phyloP scores from a whole-genome alignment of 2,888 invertebrate genomes.

The Meandrusa payeni region DNA sequence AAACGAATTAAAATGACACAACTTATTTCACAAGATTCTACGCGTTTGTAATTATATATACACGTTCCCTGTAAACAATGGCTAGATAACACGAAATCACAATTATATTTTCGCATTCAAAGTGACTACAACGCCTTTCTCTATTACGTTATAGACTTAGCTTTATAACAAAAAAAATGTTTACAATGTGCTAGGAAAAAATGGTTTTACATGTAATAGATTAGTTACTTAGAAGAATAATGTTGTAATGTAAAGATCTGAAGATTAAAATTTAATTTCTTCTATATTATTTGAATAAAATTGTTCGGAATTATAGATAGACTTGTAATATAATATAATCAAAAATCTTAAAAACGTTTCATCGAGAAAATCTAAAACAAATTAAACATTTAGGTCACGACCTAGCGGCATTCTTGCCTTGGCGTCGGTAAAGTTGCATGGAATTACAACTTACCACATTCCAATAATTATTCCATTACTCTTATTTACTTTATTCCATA shows the following conservation, averaged over 20 bases:
- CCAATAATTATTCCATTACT: constrained; percentile 38
- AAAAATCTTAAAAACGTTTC: too few relatives aligned
- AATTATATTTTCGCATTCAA: constrained; percentile 21
- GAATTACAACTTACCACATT: constrained; percentile 41
- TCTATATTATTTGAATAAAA: too few relatives aligned
- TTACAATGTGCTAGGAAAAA: too few relatives aligned
- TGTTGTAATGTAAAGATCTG: too few relatives aligned
- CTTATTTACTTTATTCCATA: constrained; percentile 25
- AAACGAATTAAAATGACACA: constrained; percentile 8
- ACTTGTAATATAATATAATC: too few relatives aligned
- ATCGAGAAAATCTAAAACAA: constrained; percentile 22
- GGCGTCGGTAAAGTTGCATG: constrained; percentile 32
- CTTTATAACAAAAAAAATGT: too few relatives aligned
- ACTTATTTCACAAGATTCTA: constrained; percentile 15
- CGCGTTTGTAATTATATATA: constrained; percentile 8
- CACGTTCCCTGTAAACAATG: constrained; percentile 16
- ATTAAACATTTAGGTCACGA: constrained; percentile 36
- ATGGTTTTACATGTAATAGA: too few relatives aligned
- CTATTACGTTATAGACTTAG: constrained; percentile 8
- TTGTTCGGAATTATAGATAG: too few relatives aligned
- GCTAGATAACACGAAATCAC: constrained; percentile 16
- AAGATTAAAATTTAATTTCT: too few relatives aligned
- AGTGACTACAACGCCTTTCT: constrained; percentile 15
- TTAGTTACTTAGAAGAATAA: too few relatives aligned
- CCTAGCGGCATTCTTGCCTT: constrained; percentile 36